Percentiles rank a stretch among this genome's conserved stretches.
phyloP scores from a whole-genome alignment of 64 coral and sea anemone species.

The Montipora capricornis region DNA sequence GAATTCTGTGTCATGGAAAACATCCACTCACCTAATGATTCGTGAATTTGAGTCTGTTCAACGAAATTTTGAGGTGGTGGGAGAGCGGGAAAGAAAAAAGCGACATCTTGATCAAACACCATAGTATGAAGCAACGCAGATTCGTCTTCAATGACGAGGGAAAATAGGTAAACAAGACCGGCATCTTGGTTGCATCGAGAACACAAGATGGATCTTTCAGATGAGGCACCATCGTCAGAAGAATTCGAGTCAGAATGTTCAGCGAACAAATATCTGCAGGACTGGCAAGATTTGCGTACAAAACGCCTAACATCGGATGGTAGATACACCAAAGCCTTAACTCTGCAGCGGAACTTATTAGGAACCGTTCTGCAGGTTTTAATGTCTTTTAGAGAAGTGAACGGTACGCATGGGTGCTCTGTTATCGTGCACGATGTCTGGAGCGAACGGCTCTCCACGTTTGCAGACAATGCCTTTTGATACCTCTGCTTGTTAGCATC shows the following conservation, averaged over 20 bases:
- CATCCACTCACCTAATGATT: constrained; percentile 31
- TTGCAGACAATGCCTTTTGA: neutral
- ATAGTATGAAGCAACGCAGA: constrained; percentile 80
- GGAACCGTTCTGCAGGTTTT: constrained; percentile 60
- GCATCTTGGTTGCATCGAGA: constrained; percentile 33
- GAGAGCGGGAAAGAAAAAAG: constrained; percentile 60
- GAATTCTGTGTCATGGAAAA: constrained; percentile 58
- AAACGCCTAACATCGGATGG: constrained; percentile 66
- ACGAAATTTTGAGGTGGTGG: constrained; percentile 72
- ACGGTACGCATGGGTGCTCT: constrained; percentile 58
- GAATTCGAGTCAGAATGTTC: neutral
- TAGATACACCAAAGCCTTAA: constrained; percentile 57
- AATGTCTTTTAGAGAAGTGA: constrained; percentile 67
- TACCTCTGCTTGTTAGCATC: neutral
- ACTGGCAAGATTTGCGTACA: constrained; percentile 53
- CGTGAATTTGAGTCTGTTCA: constrained; percentile 29
- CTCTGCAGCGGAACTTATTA: constrained; percentile 83
- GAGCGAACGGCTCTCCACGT: constrained; percentile 45
- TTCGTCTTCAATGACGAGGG: constrained; percentile 76
- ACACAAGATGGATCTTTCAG: neutral
- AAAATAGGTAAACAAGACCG: constrained; percentile 70
- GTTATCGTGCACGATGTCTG: constrained; percentile 83
- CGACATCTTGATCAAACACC: constrained; percentile 81
- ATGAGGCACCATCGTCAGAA: neutral
- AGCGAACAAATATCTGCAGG: constrained; percentile 38